Conservation (phyloP, 2,797 vertebrate species). For the Neomorphus geoffroyi region DNA sequence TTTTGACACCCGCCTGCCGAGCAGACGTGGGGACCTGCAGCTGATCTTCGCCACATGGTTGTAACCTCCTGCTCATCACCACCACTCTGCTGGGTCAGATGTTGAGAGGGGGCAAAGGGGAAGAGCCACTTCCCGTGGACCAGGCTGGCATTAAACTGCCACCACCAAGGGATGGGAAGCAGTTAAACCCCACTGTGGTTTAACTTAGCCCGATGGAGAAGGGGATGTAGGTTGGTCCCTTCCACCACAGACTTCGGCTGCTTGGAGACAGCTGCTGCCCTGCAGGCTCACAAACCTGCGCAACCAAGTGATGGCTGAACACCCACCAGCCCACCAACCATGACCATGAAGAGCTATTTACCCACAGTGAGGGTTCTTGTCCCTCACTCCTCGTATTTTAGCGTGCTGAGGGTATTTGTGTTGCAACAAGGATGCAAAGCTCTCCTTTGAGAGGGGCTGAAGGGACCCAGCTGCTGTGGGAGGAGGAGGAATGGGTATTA, state of each 20-base stretch:
- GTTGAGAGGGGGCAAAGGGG: rapidly evolving
- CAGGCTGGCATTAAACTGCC: neutral
- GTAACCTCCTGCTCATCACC: neutral
- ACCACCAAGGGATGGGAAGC: neutral
- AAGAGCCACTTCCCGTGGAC: neutral
- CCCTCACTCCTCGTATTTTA: neutral
- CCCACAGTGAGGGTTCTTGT: rapidly evolving
- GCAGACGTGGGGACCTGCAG: neutral
- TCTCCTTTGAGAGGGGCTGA: neutral
- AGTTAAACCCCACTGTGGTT: neutral
- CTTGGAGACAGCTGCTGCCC: neutral
- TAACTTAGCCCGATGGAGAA: neutral
- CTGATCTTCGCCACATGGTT: neutral
- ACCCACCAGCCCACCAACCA: rapidly evolving
- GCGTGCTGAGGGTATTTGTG: neutral
- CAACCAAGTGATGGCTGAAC: rapidly evolving
- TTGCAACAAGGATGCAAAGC: neutral
- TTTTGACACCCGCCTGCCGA: neutral
- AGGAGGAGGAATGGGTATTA: neutral
- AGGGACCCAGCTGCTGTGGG: neutral
- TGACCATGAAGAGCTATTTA: rapidly evolving
- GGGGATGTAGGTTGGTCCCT: neutral
- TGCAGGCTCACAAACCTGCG: neutral
- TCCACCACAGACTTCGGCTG: neutral
- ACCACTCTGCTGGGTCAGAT: neutral